Percentiles rank a stretch among this genome's conserved stretches.
Evolutionary conservation across 2,113 vertebrate genomes (phyloP).

Genomic region (Hydrochoerus hydrochaeris): DNA sequence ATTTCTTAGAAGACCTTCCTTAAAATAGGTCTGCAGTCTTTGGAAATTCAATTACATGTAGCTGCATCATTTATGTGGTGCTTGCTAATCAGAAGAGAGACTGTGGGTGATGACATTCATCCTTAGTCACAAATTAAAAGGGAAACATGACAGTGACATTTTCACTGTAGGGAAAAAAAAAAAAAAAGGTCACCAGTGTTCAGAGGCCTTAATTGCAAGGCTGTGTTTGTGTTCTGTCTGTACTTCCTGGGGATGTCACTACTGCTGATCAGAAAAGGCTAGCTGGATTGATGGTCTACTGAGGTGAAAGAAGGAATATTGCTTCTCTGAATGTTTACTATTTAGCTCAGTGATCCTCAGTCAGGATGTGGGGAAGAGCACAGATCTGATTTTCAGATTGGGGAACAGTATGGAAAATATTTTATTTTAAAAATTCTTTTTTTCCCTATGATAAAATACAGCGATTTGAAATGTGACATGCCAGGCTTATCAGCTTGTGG

Average conservation of each 20-base stretch:
- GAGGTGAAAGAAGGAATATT: background rate
- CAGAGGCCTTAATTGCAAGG: constrained; percentile 12
- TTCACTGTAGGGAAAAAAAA: constrained; percentile 51
- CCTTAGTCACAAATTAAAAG: constrained; percentile 66
- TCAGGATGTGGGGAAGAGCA: background rate
- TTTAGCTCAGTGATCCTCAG: background rate
- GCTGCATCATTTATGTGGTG: constrained; percentile 56
- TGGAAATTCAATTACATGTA: constrained; percentile 65
- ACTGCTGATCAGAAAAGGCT: background rate
- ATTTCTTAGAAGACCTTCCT: background rate
- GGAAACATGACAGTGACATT: constrained; percentile 65
- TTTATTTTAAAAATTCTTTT: background rate
- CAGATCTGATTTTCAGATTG: background rate
- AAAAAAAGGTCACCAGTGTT: constrained; percentile 75
- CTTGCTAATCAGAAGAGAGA: constrained; percentile 61
- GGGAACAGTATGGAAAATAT: background rate
- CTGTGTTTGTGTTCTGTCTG: background rate
- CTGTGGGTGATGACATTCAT: constrained; percentile 48
- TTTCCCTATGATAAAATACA: background rate
- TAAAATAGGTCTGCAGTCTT: constrained; percentile 44
- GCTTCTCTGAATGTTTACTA: background rate
- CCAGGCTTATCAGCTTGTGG: background rate
- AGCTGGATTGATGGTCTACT: background rate
- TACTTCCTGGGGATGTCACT: background rate
- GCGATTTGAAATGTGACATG: background rate